Percentiles rank a stretch among this genome's conserved stretches.
These are phyloP conservation scores for Eublepharis macularius DNA, from an alignment of 2,113 vertebrate genomes.

Conservation along the genomic window DNA sequence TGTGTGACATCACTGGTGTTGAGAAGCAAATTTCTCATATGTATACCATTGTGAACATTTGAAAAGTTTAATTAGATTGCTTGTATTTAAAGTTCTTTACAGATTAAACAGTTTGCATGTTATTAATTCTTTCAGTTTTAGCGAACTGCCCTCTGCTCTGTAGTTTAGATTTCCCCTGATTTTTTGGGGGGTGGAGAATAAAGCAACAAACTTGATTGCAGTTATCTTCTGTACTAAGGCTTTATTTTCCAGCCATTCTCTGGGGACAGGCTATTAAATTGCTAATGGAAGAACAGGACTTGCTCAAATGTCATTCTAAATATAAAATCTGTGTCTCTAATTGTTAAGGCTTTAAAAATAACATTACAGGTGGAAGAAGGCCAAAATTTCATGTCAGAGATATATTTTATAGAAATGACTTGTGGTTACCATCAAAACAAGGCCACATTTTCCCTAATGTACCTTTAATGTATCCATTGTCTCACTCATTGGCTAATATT, in stretches of 20 bases:
- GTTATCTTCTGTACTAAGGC: background rate
- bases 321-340: background rate
- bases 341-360: background rate
- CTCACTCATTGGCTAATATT: background rate
- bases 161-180: background rate
- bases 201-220: background rate
- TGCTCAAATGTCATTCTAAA: background rate
- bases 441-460: background rate
- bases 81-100: background rate
- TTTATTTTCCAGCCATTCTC: background rate
- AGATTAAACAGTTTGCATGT: background rate
- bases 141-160: background rate
- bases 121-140: background rate
- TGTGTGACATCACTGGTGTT: background rate
- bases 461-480: background rate
- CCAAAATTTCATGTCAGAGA: background rate
- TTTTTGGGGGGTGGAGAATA: background rate
- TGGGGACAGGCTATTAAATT: background rate
- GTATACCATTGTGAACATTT: background rate
- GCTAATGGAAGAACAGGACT: background rate
- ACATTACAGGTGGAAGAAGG: background rate
- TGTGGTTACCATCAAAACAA: background rate
- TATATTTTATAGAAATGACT: background rate
- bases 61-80: background rate
- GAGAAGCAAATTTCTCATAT: background rate